Base-by-base conservation (phyloP, 2,113 vertebrate species). In the Pipa parva region DNA sequence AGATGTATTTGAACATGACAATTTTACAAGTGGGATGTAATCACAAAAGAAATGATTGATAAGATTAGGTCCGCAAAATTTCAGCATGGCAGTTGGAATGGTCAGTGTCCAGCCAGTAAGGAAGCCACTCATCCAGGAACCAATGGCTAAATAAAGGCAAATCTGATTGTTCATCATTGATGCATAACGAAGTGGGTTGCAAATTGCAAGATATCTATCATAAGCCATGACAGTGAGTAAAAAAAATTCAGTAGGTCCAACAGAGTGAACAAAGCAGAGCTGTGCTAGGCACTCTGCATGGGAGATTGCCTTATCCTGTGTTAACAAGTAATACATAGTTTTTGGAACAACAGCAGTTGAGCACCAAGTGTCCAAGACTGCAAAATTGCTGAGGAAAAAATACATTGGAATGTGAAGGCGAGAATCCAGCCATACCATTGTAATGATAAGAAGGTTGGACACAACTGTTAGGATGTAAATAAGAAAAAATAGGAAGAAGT, bases 11-110 rank as follows among this genome's bases (percentile, higher is more conserved):
- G 68, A 79, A 52, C 71, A 82, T 3, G 76, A 72, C 7, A 81
- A 72, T 5, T 63, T 63, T 36, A 81, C 73, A 6, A 78, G 60
- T 15, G 76, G 31, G 1, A 73, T 56, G 3, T 65, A 74, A 17
- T 81, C 76, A 74, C 76, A 80, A 61, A 79, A 82, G 20, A 73
- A 81, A 39, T 76, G 77, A 15, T 77, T 63, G 6, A 79, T 75
- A 2, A 72, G 2, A 21, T 77, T 76, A 18, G 71, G 51, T 1
- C 77, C 71, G 48, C 76, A 79, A 61, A 79, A 80, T 22, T 65
- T 45, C 11, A 65, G 5, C 36, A 56, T 9, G 10, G 63, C 63
- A 24, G 51, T 65, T 22, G 63, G 63, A 21, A 65, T 46, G 8
- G 63, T 66, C 18, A 66, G 29, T 36, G 54, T 48, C 54, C 63